Percentiles rank a stretch among this genome's conserved stretches.
These are phyloP conservation scores for Bicyclus anynana DNA, from an alignment of 1,140 invertebrate genomes.

Conservation along the genomic window DNA sequence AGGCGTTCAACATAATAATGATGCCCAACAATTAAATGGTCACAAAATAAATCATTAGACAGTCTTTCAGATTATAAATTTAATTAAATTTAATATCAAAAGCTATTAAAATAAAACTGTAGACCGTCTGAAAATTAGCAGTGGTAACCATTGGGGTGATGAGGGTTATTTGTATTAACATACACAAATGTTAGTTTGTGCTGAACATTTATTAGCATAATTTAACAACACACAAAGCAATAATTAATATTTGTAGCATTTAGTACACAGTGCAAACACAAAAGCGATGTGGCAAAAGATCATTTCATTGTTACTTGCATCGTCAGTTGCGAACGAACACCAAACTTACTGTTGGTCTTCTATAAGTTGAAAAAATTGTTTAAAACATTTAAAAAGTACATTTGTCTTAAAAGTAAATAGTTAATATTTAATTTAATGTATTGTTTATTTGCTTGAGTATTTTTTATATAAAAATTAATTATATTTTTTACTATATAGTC, in stretches of 20 bases:
- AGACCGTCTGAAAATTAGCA: no score
- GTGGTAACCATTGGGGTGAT: not conserved
- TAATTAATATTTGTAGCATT: conserved; percentile 25
- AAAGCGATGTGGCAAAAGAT: conserved; percentile 61
- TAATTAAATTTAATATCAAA: no score
- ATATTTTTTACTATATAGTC: no score
- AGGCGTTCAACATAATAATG: no score
- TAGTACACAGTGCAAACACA: conserved; percentile 50
- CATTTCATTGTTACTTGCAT: conserved; percentile 69
- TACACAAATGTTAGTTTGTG: conserved; percentile 12
- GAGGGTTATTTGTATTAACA: not conserved
- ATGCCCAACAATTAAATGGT: no score
- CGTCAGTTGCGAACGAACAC: conserved; percentile 57
- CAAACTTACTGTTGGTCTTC: conserved; percentile 71
- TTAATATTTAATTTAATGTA: not conserved
- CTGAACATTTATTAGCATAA: conserved; percentile 16
- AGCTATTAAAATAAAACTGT: no score
- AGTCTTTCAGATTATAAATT: no score
- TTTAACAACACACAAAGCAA: conserved; percentile 18
- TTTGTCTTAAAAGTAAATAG: not conserved
- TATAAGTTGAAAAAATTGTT: conserved; percentile 59
- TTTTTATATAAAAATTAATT: no score
- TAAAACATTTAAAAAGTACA: conserved; percentile 11
- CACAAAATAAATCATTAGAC: no score
- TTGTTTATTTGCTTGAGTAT: no score